Evolutionary conservation across 2,797 vertebrate species (phyloP), one percentile per base, ranked within the genome.

Genomic region (Parotocinclus haroldoi): DNA sequence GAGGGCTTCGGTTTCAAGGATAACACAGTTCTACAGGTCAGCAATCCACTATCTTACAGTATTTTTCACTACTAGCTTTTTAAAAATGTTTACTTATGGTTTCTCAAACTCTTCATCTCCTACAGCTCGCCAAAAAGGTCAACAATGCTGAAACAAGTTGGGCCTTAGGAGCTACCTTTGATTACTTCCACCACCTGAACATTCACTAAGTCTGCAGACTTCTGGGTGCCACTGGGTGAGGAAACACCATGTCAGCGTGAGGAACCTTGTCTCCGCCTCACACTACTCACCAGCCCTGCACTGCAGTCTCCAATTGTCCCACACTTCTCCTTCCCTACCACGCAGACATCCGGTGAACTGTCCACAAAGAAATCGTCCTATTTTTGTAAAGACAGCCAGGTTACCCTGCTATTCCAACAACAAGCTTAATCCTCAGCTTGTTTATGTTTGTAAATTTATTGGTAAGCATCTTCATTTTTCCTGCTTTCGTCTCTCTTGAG

Each of bases 71-170:
- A 11, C 7, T 10, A 6, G n/a, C 3, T 6, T 46, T 46, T n/a
- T n/a, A n/a, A n/a, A 46, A 0, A 46, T 46, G n/a, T 27, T 5
- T 27, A 5, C 27, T 27, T 27, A 27, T n/a, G n/a, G n/a, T 27
- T 27, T 27, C 27, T 27, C 27, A 27, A 27, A 55, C 27, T 67
- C 11, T 59, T 37, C 58, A 13, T 69, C 53, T 71, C 61, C 54
- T 60, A 81, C 82, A 99, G 96, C 88, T 99, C 44, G 83, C 93
- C 79, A 99, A 99, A 87, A 99, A 99, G 83, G 93, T 99, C 77
- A 95, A 97, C 83, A 93, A 98, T n/a, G 91, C 95, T 78, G 97
- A 99, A 89, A 98, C 95, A 1, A 96, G 97, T 83, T 99, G 97
- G 97, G 94, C 96, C 68, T 84, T 98, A 76, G 96, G 97, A 10